Evolutionary conservation across 2,797 vertebrate genomes (phyloP), one percentile per base, ranked within the genome.

Genomic region (Holocentrus rufus): DNA sequence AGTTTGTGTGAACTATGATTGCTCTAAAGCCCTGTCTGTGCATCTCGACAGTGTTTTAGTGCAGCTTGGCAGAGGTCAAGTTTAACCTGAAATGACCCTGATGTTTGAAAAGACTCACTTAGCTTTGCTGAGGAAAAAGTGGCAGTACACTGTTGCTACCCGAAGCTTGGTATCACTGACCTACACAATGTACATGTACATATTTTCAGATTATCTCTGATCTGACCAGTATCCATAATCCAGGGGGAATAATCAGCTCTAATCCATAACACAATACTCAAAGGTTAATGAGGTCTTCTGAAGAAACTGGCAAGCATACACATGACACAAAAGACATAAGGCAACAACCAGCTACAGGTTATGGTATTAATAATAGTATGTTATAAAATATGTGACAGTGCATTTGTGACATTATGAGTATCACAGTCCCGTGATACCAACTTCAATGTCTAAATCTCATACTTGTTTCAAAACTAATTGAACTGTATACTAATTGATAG

Each of bases 201-300:
- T 74, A 81, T 89, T 87, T 86, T 63, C 57, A 85, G 86, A 90
- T 89, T 89, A 89, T 79, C 76, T 75, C 72, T 67, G 72, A 83
- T 84, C 74, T 72, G 71, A 65, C 71, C 44, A 58, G 72, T 77
- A 69, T 54, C 52, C 46, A 78, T 88, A 89, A 90, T 90, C 88
- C 85, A 82, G 59, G 80, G 25, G 57, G 68, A 79, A 79, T 87
- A 73, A 81, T 72, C 72, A 62, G 60, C 69, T 68, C 72, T 85
- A 88, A 90, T 85, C 84, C 84, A 80, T 69, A 80, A 81, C 65
- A 82, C 77, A 76, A 72, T 46, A 65, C 34, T 20, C 36, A 59
- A 55, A 72, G 70, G 79, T 73, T 46, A 70, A 11, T 0, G 53
- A 76, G 72, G 77, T 82, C 34, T 79, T 79, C 57, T 62, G 4